Percentiles rank a stretch among this genome's conserved stretches.
Conservation (phyloP, 2,888 invertebrate genomes). For the Ariolimax columbianus region DNA sequence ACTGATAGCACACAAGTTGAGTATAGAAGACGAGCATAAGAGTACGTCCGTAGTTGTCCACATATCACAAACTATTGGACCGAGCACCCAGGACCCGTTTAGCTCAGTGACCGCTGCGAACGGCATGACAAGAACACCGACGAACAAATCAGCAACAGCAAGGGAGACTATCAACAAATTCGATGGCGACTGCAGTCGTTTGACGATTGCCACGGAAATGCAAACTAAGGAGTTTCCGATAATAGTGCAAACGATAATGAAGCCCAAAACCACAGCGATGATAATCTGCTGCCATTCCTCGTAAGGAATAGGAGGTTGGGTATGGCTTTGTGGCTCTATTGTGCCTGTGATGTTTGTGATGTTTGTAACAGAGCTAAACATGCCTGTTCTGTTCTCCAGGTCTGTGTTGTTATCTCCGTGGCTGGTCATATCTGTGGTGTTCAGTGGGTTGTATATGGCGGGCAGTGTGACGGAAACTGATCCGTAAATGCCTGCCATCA, state of each 20-base stretch:
- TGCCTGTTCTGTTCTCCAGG: conserved; percentile 6
- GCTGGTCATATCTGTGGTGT: neutral
- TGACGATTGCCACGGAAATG: conserved; percentile 81
- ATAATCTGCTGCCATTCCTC: conserved; percentile 56
- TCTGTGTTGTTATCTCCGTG: neutral
- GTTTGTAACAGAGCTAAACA: conserved; percentile 15
- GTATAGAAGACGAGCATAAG: conserved; percentile 81
- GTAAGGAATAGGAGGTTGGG: conserved; percentile 44
- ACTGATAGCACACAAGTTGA: conserved; percentile 81
- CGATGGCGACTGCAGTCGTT: conserved; percentile 79
- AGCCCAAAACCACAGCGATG: conserved; percentile 65
- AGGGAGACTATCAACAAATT: conserved; percentile 80
- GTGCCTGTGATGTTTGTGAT: conserved; percentile 12
- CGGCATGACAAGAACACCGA: conserved; percentile 81
- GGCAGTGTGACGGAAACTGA: conserved; percentile 34
- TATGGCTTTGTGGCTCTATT: neutral
- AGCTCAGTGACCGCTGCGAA: conserved; percentile 79
- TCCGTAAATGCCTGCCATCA: conserved; percentile 26
- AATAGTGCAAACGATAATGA: conserved; percentile 79
- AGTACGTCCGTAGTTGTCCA: conserved; percentile 82
- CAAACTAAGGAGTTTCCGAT: conserved; percentile 81
- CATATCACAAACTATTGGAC: conserved; percentile 79
- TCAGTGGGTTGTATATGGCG: neutral
- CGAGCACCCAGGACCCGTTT: conserved; percentile 76
- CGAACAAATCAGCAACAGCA: conserved; percentile 81